These are phyloP conservation scores for Melieria omissa DNA, from an alignment of 2,888 invertebrate genomes.

Conservation along the genomic window DNA sequence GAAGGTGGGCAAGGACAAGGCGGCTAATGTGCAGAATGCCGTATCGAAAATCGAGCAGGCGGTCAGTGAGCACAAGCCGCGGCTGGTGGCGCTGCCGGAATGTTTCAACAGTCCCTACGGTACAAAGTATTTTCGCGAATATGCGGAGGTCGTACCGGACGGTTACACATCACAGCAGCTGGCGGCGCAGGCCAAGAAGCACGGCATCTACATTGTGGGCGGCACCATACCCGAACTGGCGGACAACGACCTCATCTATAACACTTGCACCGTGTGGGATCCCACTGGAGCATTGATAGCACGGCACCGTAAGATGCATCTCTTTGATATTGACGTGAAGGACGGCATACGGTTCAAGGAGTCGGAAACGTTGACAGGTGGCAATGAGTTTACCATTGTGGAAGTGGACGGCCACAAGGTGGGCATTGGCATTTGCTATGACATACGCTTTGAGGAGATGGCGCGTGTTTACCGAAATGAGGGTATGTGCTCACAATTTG, in stretches of 20 bases:
- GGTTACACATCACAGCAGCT: constrained; percentile 81
- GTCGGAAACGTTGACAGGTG: constrained; percentile 84
- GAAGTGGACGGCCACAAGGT: constrained; percentile 77
- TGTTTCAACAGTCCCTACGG: constrained; percentile 97
- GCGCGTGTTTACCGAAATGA: constrained; percentile 77
- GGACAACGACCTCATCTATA: constrained; percentile 73
- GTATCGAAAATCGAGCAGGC: constrained; percentile 74
- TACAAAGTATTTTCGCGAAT: constrained; percentile 83
- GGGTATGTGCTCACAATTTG: constrained; percentile 57
- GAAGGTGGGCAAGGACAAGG: constrained; percentile 79
- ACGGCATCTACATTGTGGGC: constrained; percentile 83
- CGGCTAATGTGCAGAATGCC: constrained; percentile 80
- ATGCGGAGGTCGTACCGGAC: constrained; percentile 85
- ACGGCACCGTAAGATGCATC: constrained; percentile 89
- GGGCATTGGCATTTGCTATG: constrained; percentile 95
- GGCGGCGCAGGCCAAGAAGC: constrained; percentile 79
- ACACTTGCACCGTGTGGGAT: constrained; percentile 90
- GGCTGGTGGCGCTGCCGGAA: constrained; percentile 80
- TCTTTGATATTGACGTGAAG: constrained; percentile 96
- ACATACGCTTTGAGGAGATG: constrained; percentile 91
- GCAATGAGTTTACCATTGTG: constrained; percentile 79
- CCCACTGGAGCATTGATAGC: constrained; percentile 81
- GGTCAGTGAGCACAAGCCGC: constrained; percentile 71
- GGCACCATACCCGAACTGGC: constrained; percentile 90
- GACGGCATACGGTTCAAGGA: constrained; percentile 93